Base-by-base conservation (phyloP, 2,113 vertebrate species). In the Heloderma charlesbogerti region DNA sequence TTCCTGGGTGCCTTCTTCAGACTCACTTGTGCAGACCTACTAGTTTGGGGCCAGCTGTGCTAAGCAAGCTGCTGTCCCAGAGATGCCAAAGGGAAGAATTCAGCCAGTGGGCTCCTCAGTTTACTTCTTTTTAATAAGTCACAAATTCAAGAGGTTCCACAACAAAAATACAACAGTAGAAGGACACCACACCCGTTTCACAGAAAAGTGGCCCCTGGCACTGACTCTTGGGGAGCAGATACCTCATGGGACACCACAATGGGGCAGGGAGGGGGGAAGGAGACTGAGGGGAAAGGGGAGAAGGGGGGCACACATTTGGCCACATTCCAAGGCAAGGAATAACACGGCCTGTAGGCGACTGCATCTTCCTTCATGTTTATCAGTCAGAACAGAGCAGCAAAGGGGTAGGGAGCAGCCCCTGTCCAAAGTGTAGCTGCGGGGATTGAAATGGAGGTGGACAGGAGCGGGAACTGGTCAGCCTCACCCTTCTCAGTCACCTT, bases 151-250 rank as follows among this genome's bases (percentile, higher is more conserved):
- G 18, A 37, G 51, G 8, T 85, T 69, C 66, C 48, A 75, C 72
- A 78, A 40, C 72, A 60, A 43, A 79, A 79, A 88, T 22, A 79
- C 29, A 43, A 88, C 74, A 54, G 31, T 51, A 22, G 54, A 66
- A 74, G 67, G 3, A 79, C 75, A 66, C 87, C 67, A 88, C 74
- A 88, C 40, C 60, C 75, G 43, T 88, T 88, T 88, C 57, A 88
- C 57, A 63, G 40, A 34, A 60, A 31, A 6, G 69, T 86, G 13
- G 10, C 48, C 71, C 86, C 71, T 27, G 81, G 9, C 31, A 13
- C 69, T 40, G n/a, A 51, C 27, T 77, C 86, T 43, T 43, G 25
- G 51, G 54, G 54, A 82, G 57, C 34, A 83, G 16, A 40, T 12
- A 18, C n/a, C 45, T 31, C 31, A 29, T 8, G 43, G 66, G 29